A percentile compares a stretch with the other conserved stretches of the same genome.
Evolutionary conservation across 2,888 invertebrate species (phyloP).

Genomic region (Leucophora obtusa): DNA sequence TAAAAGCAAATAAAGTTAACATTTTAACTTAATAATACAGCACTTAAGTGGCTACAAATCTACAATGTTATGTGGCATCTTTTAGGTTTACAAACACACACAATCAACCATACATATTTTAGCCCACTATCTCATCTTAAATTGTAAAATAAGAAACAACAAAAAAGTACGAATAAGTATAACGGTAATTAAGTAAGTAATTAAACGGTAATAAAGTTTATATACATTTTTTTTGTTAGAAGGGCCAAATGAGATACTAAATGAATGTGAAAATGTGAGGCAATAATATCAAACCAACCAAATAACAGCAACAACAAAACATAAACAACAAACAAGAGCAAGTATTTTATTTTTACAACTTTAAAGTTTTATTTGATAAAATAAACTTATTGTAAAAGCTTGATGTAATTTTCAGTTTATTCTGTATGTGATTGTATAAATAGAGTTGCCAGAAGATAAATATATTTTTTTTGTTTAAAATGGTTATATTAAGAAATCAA

Average conservation of each 20-base stretch:
- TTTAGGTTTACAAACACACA: neutral
- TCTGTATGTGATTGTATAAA: constrained; percentile 6
- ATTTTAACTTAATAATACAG: constrained; percentile 51
- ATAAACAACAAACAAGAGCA: neutral
- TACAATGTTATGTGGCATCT: constrained; percentile 37
- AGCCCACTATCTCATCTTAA: constrained; percentile 5
- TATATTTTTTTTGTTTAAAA: no score
- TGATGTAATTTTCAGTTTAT: constrained; percentile 48
- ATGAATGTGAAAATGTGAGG: constrained; percentile 38
- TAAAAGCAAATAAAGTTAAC: constrained; percentile 48
- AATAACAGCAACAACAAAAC: neutral
- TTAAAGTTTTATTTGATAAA: constrained; percentile 55
- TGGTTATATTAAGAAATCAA: no score
- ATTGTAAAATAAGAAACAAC: constrained; percentile 8
- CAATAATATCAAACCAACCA: constrained; percentile 18
- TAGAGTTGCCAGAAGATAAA: no score
- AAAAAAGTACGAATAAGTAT: constrained; percentile 11
- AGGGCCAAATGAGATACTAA: constrained; percentile 14
- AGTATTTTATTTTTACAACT: constrained; percentile 23
- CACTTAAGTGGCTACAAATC: constrained; percentile 52
- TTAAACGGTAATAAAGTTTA: constrained; percentile 46
- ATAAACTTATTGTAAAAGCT: constrained; percentile 44
- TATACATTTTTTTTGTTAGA: neutral
- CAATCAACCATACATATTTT: neutral
- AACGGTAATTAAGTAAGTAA: constrained; percentile 38